Evolutionary conservation across 2,113 vertebrate genomes (phyloP), one percentile per base, ranked within the genome.

Genomic region (Haemorhous mexicanus): DNA sequence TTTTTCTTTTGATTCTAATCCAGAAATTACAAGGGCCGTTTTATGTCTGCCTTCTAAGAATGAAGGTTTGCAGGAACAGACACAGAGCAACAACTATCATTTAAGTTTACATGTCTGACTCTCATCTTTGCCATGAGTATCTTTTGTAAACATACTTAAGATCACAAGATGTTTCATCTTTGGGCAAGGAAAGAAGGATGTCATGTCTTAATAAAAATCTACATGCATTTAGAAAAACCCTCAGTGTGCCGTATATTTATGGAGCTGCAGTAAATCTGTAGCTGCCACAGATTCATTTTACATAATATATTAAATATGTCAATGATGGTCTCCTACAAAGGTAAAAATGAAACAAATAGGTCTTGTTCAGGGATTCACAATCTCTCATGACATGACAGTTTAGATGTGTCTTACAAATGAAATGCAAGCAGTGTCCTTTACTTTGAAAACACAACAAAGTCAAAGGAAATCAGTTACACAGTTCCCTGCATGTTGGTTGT

Each of bases 1-100:
- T 19, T 93, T 87, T 93, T 80, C 82, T 93, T 96, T 96, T 97
- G 69, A 81, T 94, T 95, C 66, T 72, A 89, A 39, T 82, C 73
- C 87, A 95, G 73, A 83, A 64, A 74, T 90, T 95, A 85, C 39
- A 43, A 61, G 70, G 27, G 15, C 37, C 47, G 62, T 84, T 95
- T 95, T 74, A 78, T 52, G 59, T 49, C 41, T 81, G 16, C 59
- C 26, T 91, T 96, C 86, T 77, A 50, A 79, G 96, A 93, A 87
- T 56, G 50, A 79, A 75, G 28, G 21, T 79, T 77, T 88, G n/a
- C 76, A 84, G 75, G 81, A 63, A 62, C 41, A 91, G 84, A 77
- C 52, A 47, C 52, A 70, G 61, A 94, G 50, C 58, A 89, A 84
- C 78, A 94, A 50, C 39, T 93, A 44, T 96, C 28, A 58, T 88